Base-by-base conservation (phyloP, 2,888 invertebrate genomes). In the Xylophagus ater region DNA sequence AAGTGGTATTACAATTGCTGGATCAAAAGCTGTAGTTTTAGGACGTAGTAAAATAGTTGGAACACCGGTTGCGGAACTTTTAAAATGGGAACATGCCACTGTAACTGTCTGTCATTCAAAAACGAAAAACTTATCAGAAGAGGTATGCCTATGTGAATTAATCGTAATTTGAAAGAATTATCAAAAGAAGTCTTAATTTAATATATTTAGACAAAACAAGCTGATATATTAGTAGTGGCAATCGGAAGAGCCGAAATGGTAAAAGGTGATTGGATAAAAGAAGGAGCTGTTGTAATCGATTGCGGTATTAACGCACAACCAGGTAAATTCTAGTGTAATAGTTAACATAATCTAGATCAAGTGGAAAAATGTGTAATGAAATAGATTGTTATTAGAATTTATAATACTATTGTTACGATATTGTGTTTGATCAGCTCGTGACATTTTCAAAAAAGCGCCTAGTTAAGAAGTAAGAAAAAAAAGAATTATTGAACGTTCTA, bases 41-140 rank as follows among this genome's bases (percentile, higher is more conserved):
- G 98, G 98, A 1, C 74, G 98, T 50, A 96, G 94, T 61, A 93
- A 94, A 67, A 97, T 98, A 57, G 94, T 99, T 2, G 98, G 98
- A 29, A 88, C 93, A 0, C 98, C 98, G 0, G 86, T 85, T 46
- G 76, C 94, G 0, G 92, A 94, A 62, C 71, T 98, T 20, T 73
- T 99, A 24, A 88, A 92, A 62, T 97, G 96, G 96, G 78, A 90
- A 51, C 74, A 98, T 62, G 96, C 93, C 2, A 98, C 98, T 1
- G 94, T 96, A 4, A 97, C 97, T 1, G 77, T 92, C 24, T 97
- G 97, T 55, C 98, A 99, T 65, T 96, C 97, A 0, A 84, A 80
- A 67, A 97, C 97, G 0, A 78, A 74, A 54, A 76, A 93, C 62
- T 67, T 96, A 43, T 73, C 74, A 39, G 73, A 76, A 60, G 73